Percentiles rank a stretch among this genome's conserved stretches.
Conservation (phyloP, 2,113 vertebrate genomes). For the Neopipo cinnamomea region DNA sequence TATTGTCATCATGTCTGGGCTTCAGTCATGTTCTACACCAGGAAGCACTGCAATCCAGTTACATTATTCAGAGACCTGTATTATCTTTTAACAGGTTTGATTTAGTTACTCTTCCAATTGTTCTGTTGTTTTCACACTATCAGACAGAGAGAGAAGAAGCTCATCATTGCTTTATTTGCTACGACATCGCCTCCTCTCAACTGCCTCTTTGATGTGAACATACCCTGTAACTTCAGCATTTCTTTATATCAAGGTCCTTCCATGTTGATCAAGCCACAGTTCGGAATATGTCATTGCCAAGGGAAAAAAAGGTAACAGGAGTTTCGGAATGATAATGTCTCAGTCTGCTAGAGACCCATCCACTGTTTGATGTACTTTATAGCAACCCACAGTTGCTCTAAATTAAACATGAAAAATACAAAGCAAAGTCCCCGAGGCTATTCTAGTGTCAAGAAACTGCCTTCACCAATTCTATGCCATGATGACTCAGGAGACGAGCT, state of each 20-base stretch:
- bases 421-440: neutral
- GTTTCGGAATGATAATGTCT: neutral
- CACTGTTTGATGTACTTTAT: neutral
- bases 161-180: neutral
- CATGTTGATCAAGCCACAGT: neutral
- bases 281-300: neutral
- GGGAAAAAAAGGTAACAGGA: neutral
- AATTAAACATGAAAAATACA: neutral
- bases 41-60: neutral
- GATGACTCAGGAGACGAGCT: neutral
- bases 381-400: neutral
- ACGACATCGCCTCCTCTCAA: neutral
- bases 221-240: neutral
- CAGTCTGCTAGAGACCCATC: neutral
- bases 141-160: neutral
- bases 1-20: neutral
- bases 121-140: neutral
- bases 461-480: neutral
- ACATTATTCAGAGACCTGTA: neutral
- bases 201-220: neutral
- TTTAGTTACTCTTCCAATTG: neutral
- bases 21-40: accelerated
- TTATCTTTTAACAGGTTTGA: neutral
- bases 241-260: neutral
- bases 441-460: neutral